Evolutionary conservation across 2,888 invertebrate species (phyloP), one percentile per base, ranked within the genome.

Genomic region (Lycocerus yunnanus): DNA sequence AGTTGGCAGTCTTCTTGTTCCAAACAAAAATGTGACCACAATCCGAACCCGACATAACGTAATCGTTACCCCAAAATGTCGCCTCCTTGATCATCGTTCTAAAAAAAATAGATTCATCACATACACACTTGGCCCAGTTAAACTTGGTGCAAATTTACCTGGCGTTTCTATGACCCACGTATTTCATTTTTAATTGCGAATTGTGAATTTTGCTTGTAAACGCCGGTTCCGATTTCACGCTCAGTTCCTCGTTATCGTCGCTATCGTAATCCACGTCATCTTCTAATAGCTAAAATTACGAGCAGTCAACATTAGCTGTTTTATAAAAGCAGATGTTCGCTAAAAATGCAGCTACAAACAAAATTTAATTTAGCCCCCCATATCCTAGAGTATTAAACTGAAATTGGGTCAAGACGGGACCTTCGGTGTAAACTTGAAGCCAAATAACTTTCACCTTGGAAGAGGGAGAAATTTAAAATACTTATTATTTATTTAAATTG

Each of bases 21-120:
- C 95, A 96, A 43, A 94, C 89, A 83, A 96, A 95, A 13, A 96
- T 93, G 83, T 95, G 95, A 0, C 95, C 96, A 86, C 96, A 96
- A 86, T 96, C 96, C 13, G 94, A 95, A n/a, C 96, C 96, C 16
- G 94, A 94, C 91, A 95, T 92, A 13, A 96, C 91, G 87, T 91
- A 93, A 81, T 93, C 88, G 80, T 92, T 90, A 66, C 95, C 95
- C 94, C 95, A 96, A 86, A 95, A 96, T 74, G 92, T 92, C 3
- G 95, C 93, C 85, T 95, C 95, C 86, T 96, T 96, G 76, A 96
- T 95, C 95, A 93, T 93, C 68, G 93, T 93, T 84, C 92, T 93
- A 87, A 83, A 87, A 87, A 85, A 58, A 73, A 68, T 68, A 24
- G 27, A 72, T 43, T 43, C 43, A n/a, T 58, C 20, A 3, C 18